Conservation (phyloP, 2,797 vertebrate genomes). For the Hippopotamyrus pictus region DNA sequence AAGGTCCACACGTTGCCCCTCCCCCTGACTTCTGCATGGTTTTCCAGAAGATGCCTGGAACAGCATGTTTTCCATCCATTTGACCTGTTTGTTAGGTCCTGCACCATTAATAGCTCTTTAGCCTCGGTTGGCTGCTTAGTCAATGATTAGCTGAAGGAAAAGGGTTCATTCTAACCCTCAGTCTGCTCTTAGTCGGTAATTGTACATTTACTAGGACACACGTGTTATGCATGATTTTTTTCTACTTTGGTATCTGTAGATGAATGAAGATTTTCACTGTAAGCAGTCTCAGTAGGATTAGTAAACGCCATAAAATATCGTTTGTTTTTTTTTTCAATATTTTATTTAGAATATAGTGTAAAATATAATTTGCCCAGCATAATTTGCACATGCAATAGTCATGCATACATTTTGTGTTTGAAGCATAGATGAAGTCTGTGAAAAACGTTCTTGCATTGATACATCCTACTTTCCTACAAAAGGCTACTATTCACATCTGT, state of each 20-base stretch:
- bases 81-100: background rate
- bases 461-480: background rate
- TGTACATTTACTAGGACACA: background rate
- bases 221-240: background rate
- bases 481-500: background rate
- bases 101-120: background rate
- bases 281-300: background rate
- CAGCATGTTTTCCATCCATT: background rate
- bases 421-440: background rate
- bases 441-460: background rate
- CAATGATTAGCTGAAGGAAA: background rate
- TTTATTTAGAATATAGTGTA: background rate
- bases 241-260: background rate
- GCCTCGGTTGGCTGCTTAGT: background rate
- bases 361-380: background rate
- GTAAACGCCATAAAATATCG: background rate
- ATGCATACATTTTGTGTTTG: background rate
- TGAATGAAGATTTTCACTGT: background rate
- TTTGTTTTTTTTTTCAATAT: background rate
- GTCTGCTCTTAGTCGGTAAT: background rate
- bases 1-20: background rate
- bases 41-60: background rate
- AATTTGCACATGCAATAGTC: background rate
- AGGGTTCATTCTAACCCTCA: background rate
- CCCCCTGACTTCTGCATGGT: background rate